Conservation (phyloP, 2,113 vertebrate genomes). For the Oncorhynchus clarkii region DNA sequence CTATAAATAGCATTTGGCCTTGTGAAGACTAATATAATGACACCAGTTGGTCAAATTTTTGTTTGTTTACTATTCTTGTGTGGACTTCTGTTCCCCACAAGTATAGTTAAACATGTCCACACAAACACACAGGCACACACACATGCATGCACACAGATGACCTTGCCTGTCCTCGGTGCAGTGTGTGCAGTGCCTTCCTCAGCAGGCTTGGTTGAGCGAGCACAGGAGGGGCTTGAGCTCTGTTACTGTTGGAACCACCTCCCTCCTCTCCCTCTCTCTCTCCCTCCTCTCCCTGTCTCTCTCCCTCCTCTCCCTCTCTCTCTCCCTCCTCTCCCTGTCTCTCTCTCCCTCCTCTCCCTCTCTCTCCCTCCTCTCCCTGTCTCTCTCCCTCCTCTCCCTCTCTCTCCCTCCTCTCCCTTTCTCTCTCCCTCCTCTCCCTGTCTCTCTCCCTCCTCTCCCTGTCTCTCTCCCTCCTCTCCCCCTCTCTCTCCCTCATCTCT, state of each 20-base stretch:
- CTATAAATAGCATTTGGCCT: no score
- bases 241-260: slow-evolving; percentile 38
- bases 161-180: slow-evolving; percentile 43
- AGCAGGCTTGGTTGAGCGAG: slow-evolving; percentile 50
- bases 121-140: neutral
- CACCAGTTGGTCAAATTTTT: no score
- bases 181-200: slow-evolving; percentile 24
- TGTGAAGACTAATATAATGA: no score
- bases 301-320: neutral
- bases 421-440: neutral
- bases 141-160: slow-evolving; percentile 2
- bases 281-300: no score
- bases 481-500: neutral
- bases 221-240: slow-evolving; percentile 9
- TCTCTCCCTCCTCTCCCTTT: no score
- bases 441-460: no score
- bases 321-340: no score
- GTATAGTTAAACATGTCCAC: no score
- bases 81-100: no score
- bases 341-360: no score
- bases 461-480: no score
- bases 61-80: no score
- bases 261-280: neutral
- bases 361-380: neutral
- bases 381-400: neutral